A percentile compares a stretch with the other conserved stretches of the same genome.
These are phyloP conservation scores for Ageneiosus marmoratus DNA, from an alignment of 2,113 vertebrate genomes.

Conservation along the genomic window DNA sequence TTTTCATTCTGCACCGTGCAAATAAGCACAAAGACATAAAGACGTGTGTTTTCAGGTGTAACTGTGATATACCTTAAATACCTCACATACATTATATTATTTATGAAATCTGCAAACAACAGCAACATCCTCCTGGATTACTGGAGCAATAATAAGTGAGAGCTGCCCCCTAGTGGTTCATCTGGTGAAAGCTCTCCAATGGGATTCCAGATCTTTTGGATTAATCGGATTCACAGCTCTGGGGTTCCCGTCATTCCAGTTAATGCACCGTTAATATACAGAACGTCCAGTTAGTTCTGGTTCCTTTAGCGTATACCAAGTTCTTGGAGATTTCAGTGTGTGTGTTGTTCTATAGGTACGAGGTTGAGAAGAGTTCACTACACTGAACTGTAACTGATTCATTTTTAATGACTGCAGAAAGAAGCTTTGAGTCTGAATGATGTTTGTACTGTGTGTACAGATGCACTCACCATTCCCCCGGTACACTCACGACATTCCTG, in stretches of 20 bases:
- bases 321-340: not conserved
- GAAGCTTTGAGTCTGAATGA: not conserved
- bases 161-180: conserved; percentile 36
- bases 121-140: not conserved
- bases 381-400: not conserved
- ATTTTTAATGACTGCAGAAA: not conserved
- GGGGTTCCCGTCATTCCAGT: not conserved
- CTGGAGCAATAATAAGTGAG: not conserved
- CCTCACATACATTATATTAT: not conserved
- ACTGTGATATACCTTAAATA: not conserved
- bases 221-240: not conserved
- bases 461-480: conserved; percentile 65
- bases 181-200: not conserved
- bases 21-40: not conserved
- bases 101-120: not conserved
- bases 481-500: conserved; percentile 69
- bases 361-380: not conserved
- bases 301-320: not conserved
- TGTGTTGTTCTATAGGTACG: not conserved
- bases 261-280: not conserved
- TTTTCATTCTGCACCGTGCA: conserved; percentile 6
- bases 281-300: not conserved
- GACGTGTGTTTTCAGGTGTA: not conserved
- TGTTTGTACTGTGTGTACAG: not conserved
- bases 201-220: not conserved